Evolutionary conservation across 2,113 vertebrate genomes (phyloP), one percentile per base, ranked within the genome.

Genomic region (Hystrix brachyura): DNA sequence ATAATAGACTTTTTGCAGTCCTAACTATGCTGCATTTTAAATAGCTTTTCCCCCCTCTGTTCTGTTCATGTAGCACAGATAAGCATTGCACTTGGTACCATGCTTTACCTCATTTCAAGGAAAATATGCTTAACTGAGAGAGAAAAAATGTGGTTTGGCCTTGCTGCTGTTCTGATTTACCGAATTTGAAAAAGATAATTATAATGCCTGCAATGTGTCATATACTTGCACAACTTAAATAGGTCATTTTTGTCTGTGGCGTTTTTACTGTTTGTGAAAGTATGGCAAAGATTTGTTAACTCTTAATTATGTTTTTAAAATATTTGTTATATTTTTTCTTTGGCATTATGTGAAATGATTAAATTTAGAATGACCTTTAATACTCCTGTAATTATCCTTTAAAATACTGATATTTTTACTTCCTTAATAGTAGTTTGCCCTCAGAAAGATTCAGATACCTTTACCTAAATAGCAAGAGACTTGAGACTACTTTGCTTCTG

Each of bases 91-190:
- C 99, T 99, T 98, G 98, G 99, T 99, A 98, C 99, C 99, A 99
- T 98, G 99, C 98, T 99, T 99, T 99, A 99, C 99, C 99, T 99
- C 99, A 99, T 99, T 99, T 99, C 99, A 99, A 99, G 98, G 98
- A 98, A 98, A 98, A 98, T 97, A 97, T 97, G 97, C 98, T 98
- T 98, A 98, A 98, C 97, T 86, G 98, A 98, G 99, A 98, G 97
- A 38, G 98, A 98, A 98, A 98, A 96, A 98, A 98, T 97, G 98
- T 98, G 98, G 98, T 99, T 99, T 98, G 98, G 98, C 99, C 99
- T 99, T 99, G 99, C 99, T 99, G 99, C 99, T 99, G 99, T 99
- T 99, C 98, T 98, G 98, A 98, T 98, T 98, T 98, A 98, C 98
- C 98, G 98, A 98, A 98, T 98, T 98, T 98, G 98, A 97, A 91